A percentile compares a stretch with the other conserved stretches of the same genome.
Conservation (phyloP, 2,888 invertebrate species). For the Lasius fuliginosus region DNA sequence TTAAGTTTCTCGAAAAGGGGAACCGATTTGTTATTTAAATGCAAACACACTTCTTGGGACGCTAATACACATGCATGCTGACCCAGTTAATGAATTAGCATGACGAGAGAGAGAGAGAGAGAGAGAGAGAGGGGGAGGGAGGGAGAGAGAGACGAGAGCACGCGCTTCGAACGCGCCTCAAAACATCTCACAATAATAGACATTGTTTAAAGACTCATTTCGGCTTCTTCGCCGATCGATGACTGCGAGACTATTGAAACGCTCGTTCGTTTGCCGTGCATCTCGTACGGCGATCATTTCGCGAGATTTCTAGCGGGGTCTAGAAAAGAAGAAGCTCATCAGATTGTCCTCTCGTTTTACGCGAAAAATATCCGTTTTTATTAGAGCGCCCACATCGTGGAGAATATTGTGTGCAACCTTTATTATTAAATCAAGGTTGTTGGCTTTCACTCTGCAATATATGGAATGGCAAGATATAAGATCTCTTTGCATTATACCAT, state of each 20-base stretch:
- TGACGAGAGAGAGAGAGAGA: background rate
- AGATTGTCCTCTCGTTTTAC: background rate
- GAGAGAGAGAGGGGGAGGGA: background rate
- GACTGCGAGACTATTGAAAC: background rate
- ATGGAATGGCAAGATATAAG: conserved; percentile 65
- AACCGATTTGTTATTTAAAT: conserved; percentile 51
- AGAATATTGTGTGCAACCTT: conserved; percentile 76
- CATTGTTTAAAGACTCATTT: conserved; percentile 12
- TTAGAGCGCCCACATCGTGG: conserved; percentile 51
- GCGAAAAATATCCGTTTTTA: conserved; percentile 55
- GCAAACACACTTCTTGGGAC: conserved; percentile 1
- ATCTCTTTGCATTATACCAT: conserved; percentile 60
- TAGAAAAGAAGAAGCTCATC: background rate
- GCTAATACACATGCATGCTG: conserved; percentile 23
- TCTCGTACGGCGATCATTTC: background rate
- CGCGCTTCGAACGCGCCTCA: conserved; percentile 11
- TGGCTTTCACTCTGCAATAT: conserved; percentile 78
- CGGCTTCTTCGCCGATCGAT: conserved; percentile 20
- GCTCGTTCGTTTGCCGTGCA: background rate
- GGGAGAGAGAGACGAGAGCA: background rate
- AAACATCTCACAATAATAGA: conserved; percentile 47
- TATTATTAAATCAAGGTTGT: conserved; percentile 84
- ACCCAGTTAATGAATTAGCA: conserved; percentile 54
- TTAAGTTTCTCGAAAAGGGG: background rate
- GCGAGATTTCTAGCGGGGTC: background rate